Base-by-base conservation (phyloP, 2,888 invertebrate genomes). In the Drosophila peninsularis region DNA sequence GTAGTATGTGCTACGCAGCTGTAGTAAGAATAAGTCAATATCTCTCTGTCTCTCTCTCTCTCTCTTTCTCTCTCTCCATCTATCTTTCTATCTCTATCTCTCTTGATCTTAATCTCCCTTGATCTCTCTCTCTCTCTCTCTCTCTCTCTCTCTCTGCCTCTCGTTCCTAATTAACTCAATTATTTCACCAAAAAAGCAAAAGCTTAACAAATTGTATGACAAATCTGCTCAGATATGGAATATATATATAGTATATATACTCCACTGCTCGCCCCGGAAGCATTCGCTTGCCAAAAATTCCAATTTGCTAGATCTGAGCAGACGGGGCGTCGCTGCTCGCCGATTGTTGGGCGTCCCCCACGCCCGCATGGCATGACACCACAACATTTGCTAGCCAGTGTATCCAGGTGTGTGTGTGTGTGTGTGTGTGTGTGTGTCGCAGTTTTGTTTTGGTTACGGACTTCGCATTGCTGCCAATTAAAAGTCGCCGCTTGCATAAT, bases 401-500 rank as follows among this genome's bases (percentile, higher is more conserved):
- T 30, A 30, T 39, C 24, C n/a, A 3, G 13, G 3, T 32, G 32
- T 41, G 27, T 27, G n/a, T 30, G 30, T 7, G 30, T 30, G 30
- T 30, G 30, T 10, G 30, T 10, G 30, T 30, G 45, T 60, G 47
- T 47, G 30, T 55, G 47, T 71, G 61, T 67, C 41, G 50, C 60
- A 45, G 72, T 76, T 84, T 81, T 82, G 82, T 87, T 87, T 82
- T 87, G 82, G 76, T 84, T 76, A 73, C 74, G 66, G 69, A 54
- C 62, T 80, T 87, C 78, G 67, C 75, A 60, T 57, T 81, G 74
- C 65, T 66, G 72, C 81, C 81, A 86, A 83, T 83, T 86, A 84
- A 87, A 78, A 72, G 61, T 56, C 53, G 70, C 45, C 52, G 88
- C 71, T 83, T 83, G 79, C 88, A 84, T 87, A 87, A 83, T 81